Evolutionary conservation across 2,797 vertebrate genomes (phyloP).

Genomic region (Periparus ater): DNA sequence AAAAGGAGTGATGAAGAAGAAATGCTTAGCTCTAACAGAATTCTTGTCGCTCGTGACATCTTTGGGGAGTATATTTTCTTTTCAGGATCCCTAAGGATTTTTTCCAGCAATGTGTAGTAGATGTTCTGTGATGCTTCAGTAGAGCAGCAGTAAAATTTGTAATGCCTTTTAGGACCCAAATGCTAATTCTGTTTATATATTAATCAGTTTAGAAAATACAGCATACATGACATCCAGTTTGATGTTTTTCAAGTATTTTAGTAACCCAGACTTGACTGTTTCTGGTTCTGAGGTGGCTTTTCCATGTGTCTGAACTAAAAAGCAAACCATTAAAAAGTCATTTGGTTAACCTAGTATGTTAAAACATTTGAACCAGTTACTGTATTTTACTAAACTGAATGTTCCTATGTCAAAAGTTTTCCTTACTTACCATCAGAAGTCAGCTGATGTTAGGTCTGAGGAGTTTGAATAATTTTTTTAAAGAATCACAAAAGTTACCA

Average conservation of each 20-base stretch:
- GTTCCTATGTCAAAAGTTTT: background rate
- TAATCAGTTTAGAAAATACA: background rate
- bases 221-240: background rate
- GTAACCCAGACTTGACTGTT: background rate
- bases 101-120: background rate
- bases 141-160: background rate
- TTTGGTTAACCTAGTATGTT: background rate
- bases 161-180: background rate
- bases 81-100: slow-evolving; percentile 5
- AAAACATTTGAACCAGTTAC: background rate
- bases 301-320: background rate
- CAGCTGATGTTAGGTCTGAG: background rate
- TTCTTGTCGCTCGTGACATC: background rate
- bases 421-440: background rate
- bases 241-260: background rate
- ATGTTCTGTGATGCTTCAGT: background rate
- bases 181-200: background rate
- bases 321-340: background rate
- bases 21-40: slow-evolving; percentile 27
- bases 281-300: background rate
- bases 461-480: background rate
- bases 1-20: slow-evolving; percentile 43
- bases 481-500: background rate
- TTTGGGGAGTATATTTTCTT: slow-evolving; percentile 25
- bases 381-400: background rate